A percentile compares a stretch with the other conserved stretches of the same genome.
Evolutionary conservation across 2,113 vertebrate species (phyloP).

Genomic region (Hemiscyllium ocellatum): DNA sequence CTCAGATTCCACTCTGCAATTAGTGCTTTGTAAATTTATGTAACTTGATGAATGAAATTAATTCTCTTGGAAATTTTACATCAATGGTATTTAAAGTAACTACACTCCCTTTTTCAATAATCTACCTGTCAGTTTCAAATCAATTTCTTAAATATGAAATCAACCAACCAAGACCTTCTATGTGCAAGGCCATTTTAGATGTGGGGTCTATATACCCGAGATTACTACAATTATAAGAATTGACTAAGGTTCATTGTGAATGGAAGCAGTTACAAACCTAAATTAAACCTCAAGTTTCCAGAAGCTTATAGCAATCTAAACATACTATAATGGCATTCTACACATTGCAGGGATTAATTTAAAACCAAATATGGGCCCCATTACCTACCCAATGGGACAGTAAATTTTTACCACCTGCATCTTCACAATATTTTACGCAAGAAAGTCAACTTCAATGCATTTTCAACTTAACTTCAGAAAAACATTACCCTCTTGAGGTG

Average conservation of each 20-base stretch:
- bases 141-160: background rate
- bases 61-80: background rate
- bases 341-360: constrained; percentile 31
- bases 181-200: background rate
- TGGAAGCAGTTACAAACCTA: constrained; percentile 11
- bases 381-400: constrained; percentile 32
- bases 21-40: background rate
- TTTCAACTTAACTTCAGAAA: constrained; percentile 32
- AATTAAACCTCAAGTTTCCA: constrained; percentile 31
- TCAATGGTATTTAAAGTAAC: background rate
- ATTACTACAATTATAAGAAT: constrained; percentile 11
- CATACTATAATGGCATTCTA: constrained; percentile 17
- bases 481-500: constrained; percentile 11
- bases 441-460: constrained; percentile 12
- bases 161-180: background rate
- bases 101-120: constrained; percentile 1
- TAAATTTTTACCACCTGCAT: constrained; percentile 37
- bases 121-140: background rate
- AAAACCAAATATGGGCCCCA: constrained; percentile 28
- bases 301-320: constrained; percentile 22
- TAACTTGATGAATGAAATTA: constrained; percentile 1
- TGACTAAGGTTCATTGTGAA: constrained; percentile 22
- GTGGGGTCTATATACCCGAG: background rate
- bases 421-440: constrained; percentile 11
- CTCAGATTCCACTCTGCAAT: background rate